phyloP scores from a whole-genome alignment of 2,888 invertebrate genomes.

The Netelia inedita region DNA sequence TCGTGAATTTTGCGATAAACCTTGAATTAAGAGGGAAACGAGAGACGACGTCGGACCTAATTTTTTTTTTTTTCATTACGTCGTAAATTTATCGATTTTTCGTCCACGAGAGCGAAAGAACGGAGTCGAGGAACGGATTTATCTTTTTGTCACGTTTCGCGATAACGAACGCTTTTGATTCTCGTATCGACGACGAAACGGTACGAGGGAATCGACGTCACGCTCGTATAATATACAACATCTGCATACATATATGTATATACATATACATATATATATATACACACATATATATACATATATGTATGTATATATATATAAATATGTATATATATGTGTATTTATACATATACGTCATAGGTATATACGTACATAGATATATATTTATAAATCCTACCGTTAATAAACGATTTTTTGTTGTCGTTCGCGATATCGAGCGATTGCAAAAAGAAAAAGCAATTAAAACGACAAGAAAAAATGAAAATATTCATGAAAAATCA shows the following conservation, averaged over 20 bases:
- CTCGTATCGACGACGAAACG: conserved; percentile 41
- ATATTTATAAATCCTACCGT: conserved; percentile 43
- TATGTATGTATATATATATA: conserved; percentile 29
- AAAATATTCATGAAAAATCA: not conserved
- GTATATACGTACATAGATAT: conserved; percentile 14
- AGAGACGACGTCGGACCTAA: too few relatives aligned
- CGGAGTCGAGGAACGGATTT: conserved; percentile 46
- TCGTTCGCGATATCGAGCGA: conserved; percentile 9
- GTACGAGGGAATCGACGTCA: conserved; percentile 55
- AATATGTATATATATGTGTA: conserved; percentile 22
- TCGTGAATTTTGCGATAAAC: conserved; percentile 16
- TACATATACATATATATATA: conserved; percentile 16
- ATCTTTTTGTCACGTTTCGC: not conserved
- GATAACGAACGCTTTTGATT: conserved; percentile 16
- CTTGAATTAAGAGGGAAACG: not conserved
- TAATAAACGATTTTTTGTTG: conserved; percentile 30
- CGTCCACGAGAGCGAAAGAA: conserved; percentile 44
- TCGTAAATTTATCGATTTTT: conserved; percentile 22
- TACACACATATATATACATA: conserved; percentile 36
- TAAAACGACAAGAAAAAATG: not conserved
- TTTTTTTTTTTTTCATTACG: not conserved
- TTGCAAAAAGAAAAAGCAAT: conserved; percentile 24
- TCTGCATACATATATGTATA: conserved; percentile 15
- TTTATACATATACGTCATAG: conserved; percentile 11
- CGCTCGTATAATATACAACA: conserved; percentile 48